phyloP scores from a whole-genome alignment of 2,888 invertebrate genomes.

The Dorcus hopei region DNA sequence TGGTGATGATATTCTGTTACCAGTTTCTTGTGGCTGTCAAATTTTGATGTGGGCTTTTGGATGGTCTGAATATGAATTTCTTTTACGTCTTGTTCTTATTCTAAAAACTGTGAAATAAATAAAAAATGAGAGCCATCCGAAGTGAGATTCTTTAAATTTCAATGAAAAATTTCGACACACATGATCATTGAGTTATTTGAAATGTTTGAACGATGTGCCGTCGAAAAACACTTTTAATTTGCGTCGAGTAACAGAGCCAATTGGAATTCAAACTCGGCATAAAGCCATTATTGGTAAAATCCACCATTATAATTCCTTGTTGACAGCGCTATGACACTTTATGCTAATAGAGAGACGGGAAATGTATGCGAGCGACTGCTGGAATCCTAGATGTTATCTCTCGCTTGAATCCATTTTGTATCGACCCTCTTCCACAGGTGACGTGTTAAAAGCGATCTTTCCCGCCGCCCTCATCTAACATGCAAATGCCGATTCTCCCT shows the following conservation, averaged over 20 bases:
- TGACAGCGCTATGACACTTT: constrained; percentile 19
- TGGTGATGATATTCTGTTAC: too few species aligned
- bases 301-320: constrained; percentile 15
- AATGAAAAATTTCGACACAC: too few species aligned
- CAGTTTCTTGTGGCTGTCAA: too few species aligned
- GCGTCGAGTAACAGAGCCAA: constrained; percentile 7
- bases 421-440: constrained; percentile 24
- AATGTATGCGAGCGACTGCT: constrained; percentile 17
- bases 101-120: too few species aligned
- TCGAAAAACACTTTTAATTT: neutral
- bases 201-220: too few species aligned
- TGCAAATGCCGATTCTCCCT: constrained; percentile 30
- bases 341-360: constrained; percentile 14
- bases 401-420: constrained; percentile 19
- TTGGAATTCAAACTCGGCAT: constrained; percentile 11
- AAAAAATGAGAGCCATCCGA: too few species aligned
- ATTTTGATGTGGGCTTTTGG: too few species aligned
- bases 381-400: constrained; percentile 18
- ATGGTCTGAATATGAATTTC: too few species aligned
- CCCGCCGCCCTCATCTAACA: constrained; percentile 28
- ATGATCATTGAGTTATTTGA: too few species aligned
- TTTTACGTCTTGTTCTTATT: too few species aligned
- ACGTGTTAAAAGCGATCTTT: constrained; percentile 29
- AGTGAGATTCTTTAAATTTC: too few species aligned
- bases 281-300: constrained; percentile 17